These are phyloP conservation scores for Erethizon dorsatum DNA, from an alignment of 2,797 vertebrate species.

Conservation along the genomic window DNA sequence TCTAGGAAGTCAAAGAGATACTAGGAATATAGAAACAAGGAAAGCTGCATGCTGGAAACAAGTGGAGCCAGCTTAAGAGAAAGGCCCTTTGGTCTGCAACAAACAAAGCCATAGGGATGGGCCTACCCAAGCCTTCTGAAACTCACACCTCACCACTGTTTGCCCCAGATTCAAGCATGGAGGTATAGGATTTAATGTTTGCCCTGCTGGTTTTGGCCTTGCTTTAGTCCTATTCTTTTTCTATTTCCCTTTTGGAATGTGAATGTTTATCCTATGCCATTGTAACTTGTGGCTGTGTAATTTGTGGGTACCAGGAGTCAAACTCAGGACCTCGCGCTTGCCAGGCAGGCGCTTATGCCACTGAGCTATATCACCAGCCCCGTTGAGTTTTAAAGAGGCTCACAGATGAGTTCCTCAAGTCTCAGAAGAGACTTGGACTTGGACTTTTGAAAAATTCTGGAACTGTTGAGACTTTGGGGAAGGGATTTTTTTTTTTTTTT, in stretches of 20 bases:
- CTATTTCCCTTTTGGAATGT: not conserved
- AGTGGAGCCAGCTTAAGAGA: not conserved
- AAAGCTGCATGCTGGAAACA: not conserved
- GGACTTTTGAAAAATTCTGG: not conserved
- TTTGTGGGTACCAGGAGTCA: not conserved
- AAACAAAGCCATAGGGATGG: not conserved
- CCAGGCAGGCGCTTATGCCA: no score
- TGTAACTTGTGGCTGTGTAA: not conserved
- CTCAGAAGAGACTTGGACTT: not conserved
- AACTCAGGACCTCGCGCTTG: no score
- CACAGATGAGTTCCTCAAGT: not conserved
- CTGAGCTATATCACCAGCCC: no score
- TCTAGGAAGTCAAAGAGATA: not conserved
- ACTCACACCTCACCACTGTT: not conserved
- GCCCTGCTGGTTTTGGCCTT: not conserved
- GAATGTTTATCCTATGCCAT: not conserved
- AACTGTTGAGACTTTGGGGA: not conserved
- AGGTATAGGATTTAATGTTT: not conserved
- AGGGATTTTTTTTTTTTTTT: not conserved
- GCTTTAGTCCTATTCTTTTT: not conserved
- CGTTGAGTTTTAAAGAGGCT: not conserved
- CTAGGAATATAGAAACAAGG: not conserved
- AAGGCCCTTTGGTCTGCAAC: not conserved
- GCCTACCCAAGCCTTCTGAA: not conserved
- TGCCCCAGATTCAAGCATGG: not conserved